These are phyloP conservation scores for Acanthiza pusilla DNA, from an alignment of 2,797 vertebrate species.

Conservation along the genomic window DNA sequence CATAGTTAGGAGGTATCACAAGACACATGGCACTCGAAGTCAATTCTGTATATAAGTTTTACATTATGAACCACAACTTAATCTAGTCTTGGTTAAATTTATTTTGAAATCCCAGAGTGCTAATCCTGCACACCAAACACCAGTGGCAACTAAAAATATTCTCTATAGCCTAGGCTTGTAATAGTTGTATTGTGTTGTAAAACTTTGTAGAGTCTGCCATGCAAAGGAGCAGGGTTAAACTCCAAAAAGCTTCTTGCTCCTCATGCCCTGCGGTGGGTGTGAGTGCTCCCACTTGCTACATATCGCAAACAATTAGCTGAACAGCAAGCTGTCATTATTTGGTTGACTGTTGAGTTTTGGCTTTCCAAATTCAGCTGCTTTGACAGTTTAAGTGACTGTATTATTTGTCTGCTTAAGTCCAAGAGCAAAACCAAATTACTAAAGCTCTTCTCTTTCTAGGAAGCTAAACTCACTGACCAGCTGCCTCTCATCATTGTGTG, in stretches of 20 bases:
- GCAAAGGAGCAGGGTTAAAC: constrained; percentile 3
- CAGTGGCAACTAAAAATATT: constrained; percentile 54
- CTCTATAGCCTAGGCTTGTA: constrained; percentile 51
- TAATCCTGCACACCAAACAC: constrained; percentile 70
- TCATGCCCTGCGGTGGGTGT: background rate
- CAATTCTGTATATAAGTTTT: background rate
- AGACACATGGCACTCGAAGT: background rate
- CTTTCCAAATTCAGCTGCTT: constrained; percentile 45
- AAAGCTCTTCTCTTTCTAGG: constrained; percentile 75
- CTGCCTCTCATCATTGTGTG: constrained; percentile 97
- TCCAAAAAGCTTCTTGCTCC: constrained; percentile 35
- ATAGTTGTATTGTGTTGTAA: constrained; percentile 62
- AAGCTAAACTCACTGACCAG: constrained; percentile 99
- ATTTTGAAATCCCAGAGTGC: constrained; percentile 59
- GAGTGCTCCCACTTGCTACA: background rate
- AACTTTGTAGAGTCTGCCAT: constrained; percentile 16
- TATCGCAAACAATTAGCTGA: background rate
- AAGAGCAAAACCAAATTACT: background rate
- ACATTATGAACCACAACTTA: background rate
- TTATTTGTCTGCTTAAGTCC: background rate
- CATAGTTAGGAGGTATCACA: background rate
- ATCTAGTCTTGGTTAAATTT: background rate
- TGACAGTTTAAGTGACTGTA: constrained; percentile 32
- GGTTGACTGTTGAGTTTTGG: background rate
- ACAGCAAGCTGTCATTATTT: background rate